Evolutionary conservation across 1,140 invertebrate genomes (phyloP).

Genomic region (Drosophila sturtevanti): DNA sequence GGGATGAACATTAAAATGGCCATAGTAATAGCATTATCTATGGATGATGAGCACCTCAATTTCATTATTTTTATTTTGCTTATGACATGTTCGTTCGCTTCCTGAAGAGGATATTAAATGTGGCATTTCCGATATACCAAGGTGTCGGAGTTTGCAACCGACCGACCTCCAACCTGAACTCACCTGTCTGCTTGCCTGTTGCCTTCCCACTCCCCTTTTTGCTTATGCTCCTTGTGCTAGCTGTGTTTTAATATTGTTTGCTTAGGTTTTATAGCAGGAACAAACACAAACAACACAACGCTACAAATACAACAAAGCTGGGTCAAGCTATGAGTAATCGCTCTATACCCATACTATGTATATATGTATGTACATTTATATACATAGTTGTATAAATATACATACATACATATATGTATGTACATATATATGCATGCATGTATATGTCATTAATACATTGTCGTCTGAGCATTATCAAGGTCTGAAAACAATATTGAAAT

Average conservation of each 20-base stretch:
- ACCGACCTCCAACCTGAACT: not conserved
- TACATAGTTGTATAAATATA: slow-evolving; percentile 24
- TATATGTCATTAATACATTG: not conserved
- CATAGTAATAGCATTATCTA: not conserved
- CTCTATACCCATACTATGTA: not conserved
- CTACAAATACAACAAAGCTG: slow-evolving; percentile 32
- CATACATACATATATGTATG: slow-evolving; percentile 1
- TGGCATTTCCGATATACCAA: slow-evolving; percentile 3
- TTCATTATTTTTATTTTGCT: slow-evolving; percentile 15
- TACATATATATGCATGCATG: not conserved
- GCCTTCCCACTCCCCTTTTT: not conserved
- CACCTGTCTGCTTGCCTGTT: slow-evolving; percentile 10
- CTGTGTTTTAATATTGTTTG: slow-evolving; percentile 56
- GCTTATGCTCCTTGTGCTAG: not conserved
- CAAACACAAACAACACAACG: slow-evolving; percentile 48
- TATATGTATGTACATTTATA: slow-evolving; percentile 12
- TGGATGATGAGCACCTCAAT: not conserved
- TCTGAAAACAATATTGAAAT: slow-evolving; percentile 45
- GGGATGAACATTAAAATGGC: not conserved
- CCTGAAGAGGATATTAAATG: slow-evolving; percentile 30
- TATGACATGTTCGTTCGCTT: slow-evolving; percentile 38
- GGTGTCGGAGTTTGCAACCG: not conserved
- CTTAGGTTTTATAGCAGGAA: slow-evolving; percentile 69
- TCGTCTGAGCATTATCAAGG: slow-evolving; percentile 13
- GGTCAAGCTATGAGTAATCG: slow-evolving; percentile 37